Conservation (phyloP, 2,888 invertebrate species). For the Athrips mouffetella region DNA sequence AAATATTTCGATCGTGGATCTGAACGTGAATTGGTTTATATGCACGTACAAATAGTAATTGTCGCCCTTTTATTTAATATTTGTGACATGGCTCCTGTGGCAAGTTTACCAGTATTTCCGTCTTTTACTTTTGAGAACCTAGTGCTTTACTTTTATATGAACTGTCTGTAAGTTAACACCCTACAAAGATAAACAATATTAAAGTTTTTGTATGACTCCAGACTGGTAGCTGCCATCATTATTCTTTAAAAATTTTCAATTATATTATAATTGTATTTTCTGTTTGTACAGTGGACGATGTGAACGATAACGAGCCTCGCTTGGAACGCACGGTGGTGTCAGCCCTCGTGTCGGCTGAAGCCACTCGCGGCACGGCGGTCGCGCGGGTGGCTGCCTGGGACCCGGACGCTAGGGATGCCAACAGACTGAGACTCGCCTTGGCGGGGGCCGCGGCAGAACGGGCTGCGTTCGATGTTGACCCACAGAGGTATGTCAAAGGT, state of each 20-base stretch:
- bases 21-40: no score
- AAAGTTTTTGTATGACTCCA: no score
- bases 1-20: no score
- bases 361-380: constrained; percentile 91
- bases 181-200: no score
- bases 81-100: no score
- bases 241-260: not conserved
- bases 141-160: no score
- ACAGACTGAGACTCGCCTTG: constrained; percentile 87
- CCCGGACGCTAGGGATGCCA: constrained; percentile 88
- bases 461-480: constrained; percentile 46
- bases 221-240: no score
- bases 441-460: constrained; percentile 57
- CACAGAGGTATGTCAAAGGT: constrained; percentile 29
- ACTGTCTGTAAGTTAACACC: no score
- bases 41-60: no score
- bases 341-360: constrained; percentile 88
- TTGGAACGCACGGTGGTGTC: constrained; percentile 90
- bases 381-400: constrained; percentile 93
- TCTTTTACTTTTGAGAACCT: no score
- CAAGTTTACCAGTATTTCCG: no score
- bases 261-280: not conserved
- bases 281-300: constrained; percentile 83
- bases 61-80: no score
- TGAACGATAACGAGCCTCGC: constrained; percentile 94